Base-by-base conservation (phyloP, 2,113 vertebrate genomes). In the Bufo bufo region DNA sequence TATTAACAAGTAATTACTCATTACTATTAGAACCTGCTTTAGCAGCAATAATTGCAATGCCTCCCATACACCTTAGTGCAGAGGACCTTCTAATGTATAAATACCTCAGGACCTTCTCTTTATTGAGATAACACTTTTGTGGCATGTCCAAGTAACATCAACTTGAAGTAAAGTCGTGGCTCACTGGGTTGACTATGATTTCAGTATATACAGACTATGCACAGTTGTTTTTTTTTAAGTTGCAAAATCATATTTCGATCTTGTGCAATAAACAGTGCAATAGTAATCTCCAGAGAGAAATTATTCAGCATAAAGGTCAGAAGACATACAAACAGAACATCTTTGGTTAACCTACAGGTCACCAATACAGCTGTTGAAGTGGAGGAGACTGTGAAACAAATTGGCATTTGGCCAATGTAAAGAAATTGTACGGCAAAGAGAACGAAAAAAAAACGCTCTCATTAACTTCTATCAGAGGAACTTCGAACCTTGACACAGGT, bases 311-410 rank as follows among this genome's bases (percentile, higher is more conserved):
- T 61, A 33, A 58, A 85, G 84, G 84, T 85, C 84, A 85, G 84
- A 85, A 77, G 84, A 85, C 74, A 75, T 58, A 49, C 56, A 85
- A 85, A 85, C 56, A 85, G 33, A 77, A 85, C 84, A 75, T 85
- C 54, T 61, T 45, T 85, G 84, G 71, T 75, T 85, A 85, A 85
- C 71, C 84, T 43, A 14, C 63, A 75, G 84, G 84, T 85, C 84
- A 58, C 17, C 69, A 33, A 77, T 75, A 75, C 84, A 85, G 71
- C 69, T 85, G 84, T 72, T 74, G 83, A 17, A 56, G 33, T 45
- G 33, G 54, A 52, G 17, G 82, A 84, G 82, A 69, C 61, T 54
- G 47, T 14, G 82, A 54, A 71, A 71, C 2, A n/a, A 69, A 20
- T 61, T 23, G 84, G 84, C 69, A 47, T 10, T 6, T 1, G 45